Evolutionary conservation across 2,113 vertebrate genomes (phyloP).

Genomic region (Forbesichthys papilliferus): DNA sequence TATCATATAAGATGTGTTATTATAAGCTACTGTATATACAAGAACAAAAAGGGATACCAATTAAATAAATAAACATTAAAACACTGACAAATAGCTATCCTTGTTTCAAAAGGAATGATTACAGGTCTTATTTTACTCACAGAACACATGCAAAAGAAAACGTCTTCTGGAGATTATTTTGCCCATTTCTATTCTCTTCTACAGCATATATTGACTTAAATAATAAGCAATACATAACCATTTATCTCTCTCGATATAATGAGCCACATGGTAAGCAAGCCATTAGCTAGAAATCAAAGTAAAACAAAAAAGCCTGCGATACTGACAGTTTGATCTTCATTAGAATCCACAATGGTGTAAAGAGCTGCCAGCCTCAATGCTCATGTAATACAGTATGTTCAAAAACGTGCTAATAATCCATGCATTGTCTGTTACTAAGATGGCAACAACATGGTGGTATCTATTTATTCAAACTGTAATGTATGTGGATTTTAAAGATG

Average conservation of each 20-base stretch:
- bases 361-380: constrained; percentile 20
- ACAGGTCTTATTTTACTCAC: no score
- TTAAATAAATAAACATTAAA: no score
- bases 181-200: constrained; percentile 38
- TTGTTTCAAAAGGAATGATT: no score
- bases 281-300: constrained; percentile 41
- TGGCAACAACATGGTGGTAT: constrained; percentile 33
- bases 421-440: constrained; percentile 8
- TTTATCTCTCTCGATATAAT: constrained; percentile 45
- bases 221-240: constrained; percentile 17
- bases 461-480: not conserved
- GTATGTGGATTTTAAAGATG: not conserved
- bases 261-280: constrained; percentile 55
- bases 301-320: constrained; percentile 30
- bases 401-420: constrained; percentile 40
- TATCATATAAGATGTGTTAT: no score
- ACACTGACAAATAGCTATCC: no score
- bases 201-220: constrained; percentile 47
- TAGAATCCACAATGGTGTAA: constrained; percentile 37
- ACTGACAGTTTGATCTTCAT: constrained; percentile 66
- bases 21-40: no score
- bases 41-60: no score
- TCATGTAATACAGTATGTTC: constrained; percentile 36
- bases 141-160: constrained; percentile 16
- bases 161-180: constrained; percentile 26